phyloP scores from a whole-genome alignment of 2,888 invertebrate species.

The Lathronympha strigana region DNA sequence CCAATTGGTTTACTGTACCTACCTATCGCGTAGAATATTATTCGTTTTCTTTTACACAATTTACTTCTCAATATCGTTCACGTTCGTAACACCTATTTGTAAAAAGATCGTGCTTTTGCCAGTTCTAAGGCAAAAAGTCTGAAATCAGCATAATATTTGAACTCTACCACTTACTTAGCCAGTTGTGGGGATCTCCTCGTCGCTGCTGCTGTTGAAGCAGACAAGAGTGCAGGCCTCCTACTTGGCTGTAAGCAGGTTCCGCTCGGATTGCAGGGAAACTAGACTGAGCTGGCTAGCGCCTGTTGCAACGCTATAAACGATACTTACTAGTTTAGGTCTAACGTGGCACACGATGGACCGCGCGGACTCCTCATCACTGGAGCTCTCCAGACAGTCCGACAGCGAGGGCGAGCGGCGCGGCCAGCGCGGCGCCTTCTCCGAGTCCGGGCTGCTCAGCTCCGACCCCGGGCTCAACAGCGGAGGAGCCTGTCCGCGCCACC shows the following conservation, averaged over 20 bases:
- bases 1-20: too few relatives aligned
- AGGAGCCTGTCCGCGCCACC: slow-evolving; percentile 74
- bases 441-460: slow-evolving; percentile 56
- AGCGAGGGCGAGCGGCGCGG: slow-evolving; percentile 75
- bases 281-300: neutral
- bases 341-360: slow-evolving; percentile 77
- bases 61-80: too few relatives aligned
- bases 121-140: neutral
- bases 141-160: too few relatives aligned
- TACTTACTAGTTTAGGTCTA: slow-evolving; percentile 77
- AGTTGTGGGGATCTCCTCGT: neutral
- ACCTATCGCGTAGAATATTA: too few relatives aligned
- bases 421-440: slow-evolving; percentile 67
- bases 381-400: slow-evolving; percentile 78
- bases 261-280: neutral
- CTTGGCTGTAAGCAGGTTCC: neutral
- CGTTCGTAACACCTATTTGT: too few relatives aligned
- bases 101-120: too few relatives aligned
- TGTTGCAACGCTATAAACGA: neutral
- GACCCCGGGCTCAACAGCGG: slow-evolving; percentile 53
- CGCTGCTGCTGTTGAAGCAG: neutral
- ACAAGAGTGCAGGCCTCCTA: neutral
- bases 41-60: too few relatives aligned
- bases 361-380: slow-evolving; percentile 78
- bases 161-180: neutral